Conservation (phyloP, 2,888 invertebrate genomes). For the Brachyptera putata region DNA sequence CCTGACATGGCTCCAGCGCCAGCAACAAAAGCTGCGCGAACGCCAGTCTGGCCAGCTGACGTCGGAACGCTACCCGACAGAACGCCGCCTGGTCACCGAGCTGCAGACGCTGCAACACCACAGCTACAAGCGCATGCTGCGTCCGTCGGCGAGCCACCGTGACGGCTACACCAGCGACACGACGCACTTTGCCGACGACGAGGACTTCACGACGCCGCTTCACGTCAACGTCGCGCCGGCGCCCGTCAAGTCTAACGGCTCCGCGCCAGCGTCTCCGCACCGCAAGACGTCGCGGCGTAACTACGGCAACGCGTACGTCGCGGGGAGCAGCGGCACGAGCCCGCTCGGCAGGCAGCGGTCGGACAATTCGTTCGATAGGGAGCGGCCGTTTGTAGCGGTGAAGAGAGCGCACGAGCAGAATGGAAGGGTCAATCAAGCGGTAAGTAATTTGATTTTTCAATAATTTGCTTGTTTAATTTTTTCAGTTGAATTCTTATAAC, state of each 20-base stretch:
- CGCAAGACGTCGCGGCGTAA: slow-evolving; percentile 47
- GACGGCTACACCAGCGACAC: slow-evolving; percentile 78
- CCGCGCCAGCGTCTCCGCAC: slow-evolving; percentile 49
- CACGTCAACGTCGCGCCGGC: slow-evolving; percentile 57
- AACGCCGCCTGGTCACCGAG: slow-evolving; percentile 58
- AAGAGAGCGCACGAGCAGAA: slow-evolving; percentile 52
- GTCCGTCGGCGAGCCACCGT: slow-evolving; percentile 48
- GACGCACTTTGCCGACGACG: slow-evolving; percentile 70
- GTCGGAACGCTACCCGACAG: slow-evolving; percentile 67
- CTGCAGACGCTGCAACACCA: slow-evolving; percentile 53
- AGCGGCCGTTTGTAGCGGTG: slow-evolving; percentile 60
- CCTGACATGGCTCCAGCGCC: slow-evolving; percentile 75
- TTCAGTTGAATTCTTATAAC: no score
- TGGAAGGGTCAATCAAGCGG: slow-evolving; percentile 46
- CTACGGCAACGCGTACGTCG: slow-evolving; percentile 40
- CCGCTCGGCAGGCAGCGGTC: slow-evolving; percentile 39
- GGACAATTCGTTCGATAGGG: slow-evolving; percentile 45
- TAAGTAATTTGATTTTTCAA: slow-evolving; percentile 42
- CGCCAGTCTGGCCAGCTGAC: slow-evolving; percentile 68
- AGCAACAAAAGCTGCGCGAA: slow-evolving; percentile 76
- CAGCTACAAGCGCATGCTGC: slow-evolving; percentile 38
- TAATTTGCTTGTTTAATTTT: no score
- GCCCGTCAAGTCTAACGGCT: slow-evolving; percentile 37
- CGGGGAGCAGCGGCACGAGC: slow-evolving; percentile 42
- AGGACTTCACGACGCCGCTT: slow-evolving; percentile 60